phyloP scores from a whole-genome alignment of 1,140 invertebrate genomes.

The Mesaphorura yosii region DNA sequence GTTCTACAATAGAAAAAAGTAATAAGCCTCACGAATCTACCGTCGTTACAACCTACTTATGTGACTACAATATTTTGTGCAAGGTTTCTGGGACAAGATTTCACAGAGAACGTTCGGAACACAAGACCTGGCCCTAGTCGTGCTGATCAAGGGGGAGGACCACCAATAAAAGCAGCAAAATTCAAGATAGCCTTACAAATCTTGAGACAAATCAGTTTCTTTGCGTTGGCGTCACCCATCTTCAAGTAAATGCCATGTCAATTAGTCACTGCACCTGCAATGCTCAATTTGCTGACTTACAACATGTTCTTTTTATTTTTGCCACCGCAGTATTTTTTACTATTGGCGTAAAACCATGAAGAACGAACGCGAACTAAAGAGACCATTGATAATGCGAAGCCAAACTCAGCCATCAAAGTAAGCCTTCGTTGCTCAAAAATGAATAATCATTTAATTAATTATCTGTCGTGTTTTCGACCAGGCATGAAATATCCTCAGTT shows the following conservation, averaged over 20 bases:
- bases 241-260: not conserved
- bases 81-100: not conserved
- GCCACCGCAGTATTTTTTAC: not conserved
- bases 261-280: too few relatives aligned
- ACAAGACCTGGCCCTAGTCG: not conserved
- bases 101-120: not conserved
- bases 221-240: not conserved
- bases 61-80: not conserved
- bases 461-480: not conserved
- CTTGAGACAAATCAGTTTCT: not conserved
- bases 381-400: not conserved
- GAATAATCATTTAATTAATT: not conserved
- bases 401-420: not conserved
- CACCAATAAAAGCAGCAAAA: too few relatives aligned
- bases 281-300: not conserved
- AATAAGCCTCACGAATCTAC: not conserved
- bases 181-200: too few relatives aligned
- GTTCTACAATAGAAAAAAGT: not conserved
- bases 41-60: not conserved
- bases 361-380: not conserved
- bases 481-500: not conserved
- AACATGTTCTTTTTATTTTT: not conserved
- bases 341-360: not conserved
- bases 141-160: too few relatives aligned
- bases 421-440: not conserved